A percentile compares a stretch with the other conserved stretches of the same genome.
phyloP scores from a whole-genome alignment of 2,888 invertebrate species.

The Meganola albula region DNA sequence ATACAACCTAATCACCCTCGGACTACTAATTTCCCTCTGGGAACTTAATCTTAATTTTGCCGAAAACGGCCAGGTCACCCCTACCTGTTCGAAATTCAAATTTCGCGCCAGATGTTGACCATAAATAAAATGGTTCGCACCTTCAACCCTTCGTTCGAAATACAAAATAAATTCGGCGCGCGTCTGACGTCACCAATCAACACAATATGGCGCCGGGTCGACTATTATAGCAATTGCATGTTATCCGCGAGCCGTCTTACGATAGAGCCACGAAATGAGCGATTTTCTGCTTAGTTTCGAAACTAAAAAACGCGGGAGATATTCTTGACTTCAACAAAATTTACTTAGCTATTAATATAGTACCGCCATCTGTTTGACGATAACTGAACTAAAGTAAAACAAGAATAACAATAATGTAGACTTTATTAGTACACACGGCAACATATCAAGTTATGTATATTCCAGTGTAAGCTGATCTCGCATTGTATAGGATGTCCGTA shows the following conservation, averaged over 20 bases:
- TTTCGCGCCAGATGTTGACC: constrained; percentile 46
- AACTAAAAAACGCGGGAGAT: too few relatives aligned
- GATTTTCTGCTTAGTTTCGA: constrained; percentile 6
- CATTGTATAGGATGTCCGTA: too few relatives aligned
- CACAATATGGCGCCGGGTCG: constrained; percentile 69
- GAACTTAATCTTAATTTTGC: constrained; percentile 20
- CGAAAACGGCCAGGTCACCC: constrained; percentile 30
- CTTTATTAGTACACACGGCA: too few relatives aligned
- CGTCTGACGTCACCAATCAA: constrained; percentile 60
- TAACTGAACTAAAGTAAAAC: too few relatives aligned
- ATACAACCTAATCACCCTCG: constrained; percentile 1
- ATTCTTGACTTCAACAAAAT: too few relatives aligned
- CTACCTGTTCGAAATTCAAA: constrained; percentile 34
- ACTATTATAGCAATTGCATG: constrained; percentile 61
- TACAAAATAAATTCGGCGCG: constrained; percentile 64
- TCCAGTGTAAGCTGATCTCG: too few relatives aligned
- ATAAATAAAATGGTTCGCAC: constrained; percentile 59
- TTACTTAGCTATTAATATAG: too few relatives aligned
- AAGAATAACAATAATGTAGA: too few relatives aligned
- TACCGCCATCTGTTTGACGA: too few relatives aligned
- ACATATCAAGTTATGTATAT: too few relatives aligned
- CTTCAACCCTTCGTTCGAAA: constrained; percentile 69
- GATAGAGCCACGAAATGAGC: constrained; percentile 31
- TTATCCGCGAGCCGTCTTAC: constrained; percentile 54
- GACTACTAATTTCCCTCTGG: constrained; percentile 13